Conservation (phyloP, 2,113 vertebrate species). For the Leptobrachium ailaonicum region DNA sequence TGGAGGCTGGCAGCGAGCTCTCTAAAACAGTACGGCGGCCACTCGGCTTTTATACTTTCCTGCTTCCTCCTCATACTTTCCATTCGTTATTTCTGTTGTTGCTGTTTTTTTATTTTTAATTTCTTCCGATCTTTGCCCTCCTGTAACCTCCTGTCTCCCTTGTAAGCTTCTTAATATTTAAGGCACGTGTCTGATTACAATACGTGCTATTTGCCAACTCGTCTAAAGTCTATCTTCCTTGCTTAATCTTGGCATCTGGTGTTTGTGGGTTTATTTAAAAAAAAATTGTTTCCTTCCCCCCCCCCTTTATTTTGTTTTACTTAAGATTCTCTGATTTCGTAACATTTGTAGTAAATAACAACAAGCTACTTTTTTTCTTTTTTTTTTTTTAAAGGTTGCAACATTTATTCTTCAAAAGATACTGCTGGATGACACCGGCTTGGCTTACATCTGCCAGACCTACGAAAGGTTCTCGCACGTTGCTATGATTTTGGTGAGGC, state of each 20-base stretch:
- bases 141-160: slow-evolving; percentile 5
- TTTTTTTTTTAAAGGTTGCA: slow-evolving; percentile 76
- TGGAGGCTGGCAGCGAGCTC: slow-evolving; percentile 97
- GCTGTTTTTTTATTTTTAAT: not conserved
- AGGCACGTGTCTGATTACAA: not conserved
- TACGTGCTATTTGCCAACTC: not conserved
- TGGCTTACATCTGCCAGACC: slow-evolving; percentile 97
- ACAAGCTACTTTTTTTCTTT: not conserved
- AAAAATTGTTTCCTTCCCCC: too few species aligned
- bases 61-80: not conserved
- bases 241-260: too few species aligned
- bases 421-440: slow-evolving; percentile 92
- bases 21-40: slow-evolving; percentile 85
- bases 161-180: not conserved
- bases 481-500: slow-evolving; percentile 93
- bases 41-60: not conserved
- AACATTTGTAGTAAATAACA: not conserved
- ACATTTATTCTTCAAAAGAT: slow-evolving; percentile 98
- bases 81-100: slow-evolving; percentile 38
- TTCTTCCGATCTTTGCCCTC: slow-evolving; percentile 30
- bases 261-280: too few species aligned
- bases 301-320: too few species aligned
- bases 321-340: too few species aligned
- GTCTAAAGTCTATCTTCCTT: not conserved
- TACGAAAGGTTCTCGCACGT: slow-evolving; percentile 97